Conservation (phyloP, 2,888 invertebrate species). For the Clepsis dumicolana region DNA sequence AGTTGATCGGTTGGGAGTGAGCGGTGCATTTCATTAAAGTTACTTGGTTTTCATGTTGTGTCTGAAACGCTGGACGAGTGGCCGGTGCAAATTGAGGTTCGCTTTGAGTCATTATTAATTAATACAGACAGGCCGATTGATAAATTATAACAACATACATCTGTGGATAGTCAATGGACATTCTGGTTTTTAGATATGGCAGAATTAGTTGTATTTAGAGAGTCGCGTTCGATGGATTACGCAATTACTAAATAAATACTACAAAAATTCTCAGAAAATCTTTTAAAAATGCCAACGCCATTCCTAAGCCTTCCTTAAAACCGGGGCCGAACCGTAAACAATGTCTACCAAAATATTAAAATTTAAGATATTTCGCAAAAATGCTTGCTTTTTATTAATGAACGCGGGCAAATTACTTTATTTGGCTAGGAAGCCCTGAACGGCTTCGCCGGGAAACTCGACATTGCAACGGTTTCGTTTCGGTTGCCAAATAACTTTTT, state of each 20-base stretch:
- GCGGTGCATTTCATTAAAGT: slow-evolving; percentile 27
- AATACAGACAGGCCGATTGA: neutral
- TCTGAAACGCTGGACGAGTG: slow-evolving; percentile 21
- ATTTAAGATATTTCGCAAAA: slow-evolving; percentile 2
- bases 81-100: slow-evolving; percentile 31
- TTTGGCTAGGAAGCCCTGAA: slow-evolving; percentile 11
- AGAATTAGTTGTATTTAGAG: too few species aligned
- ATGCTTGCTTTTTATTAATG: neutral
- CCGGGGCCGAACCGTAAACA: neutral
- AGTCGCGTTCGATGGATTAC: too few species aligned
- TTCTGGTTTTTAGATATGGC: too few species aligned
- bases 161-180: neutral
- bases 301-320: neutral
- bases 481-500: slow-evolving; percentile 41
- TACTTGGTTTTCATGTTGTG: slow-evolving; percentile 30
- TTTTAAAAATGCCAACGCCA: neutral
- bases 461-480: slow-evolving; percentile 28
- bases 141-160: neutral
- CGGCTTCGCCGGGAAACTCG: slow-evolving; percentile 19
- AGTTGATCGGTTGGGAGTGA: neutral
- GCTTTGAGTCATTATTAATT: slow-evolving; percentile 1
- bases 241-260: too few species aligned
- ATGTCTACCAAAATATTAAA: neutral
- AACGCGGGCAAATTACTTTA: slow-evolving; percentile 6
- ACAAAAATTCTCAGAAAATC: neutral